Conservation (phyloP, 2,888 invertebrate genomes). For the Drosophila infuscata region DNA sequence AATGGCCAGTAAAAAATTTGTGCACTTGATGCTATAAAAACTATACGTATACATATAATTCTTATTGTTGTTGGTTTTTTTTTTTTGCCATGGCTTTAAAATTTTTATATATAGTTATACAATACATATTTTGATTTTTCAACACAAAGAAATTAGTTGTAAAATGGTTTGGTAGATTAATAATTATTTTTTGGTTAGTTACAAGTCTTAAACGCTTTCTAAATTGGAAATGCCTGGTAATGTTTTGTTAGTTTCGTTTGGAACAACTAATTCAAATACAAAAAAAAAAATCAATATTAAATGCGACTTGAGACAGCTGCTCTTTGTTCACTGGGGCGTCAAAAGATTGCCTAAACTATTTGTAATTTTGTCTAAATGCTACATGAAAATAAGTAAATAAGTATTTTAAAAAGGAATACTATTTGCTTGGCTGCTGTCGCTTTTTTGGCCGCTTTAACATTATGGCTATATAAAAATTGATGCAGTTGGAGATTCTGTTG, state of each 20-base stretch:
- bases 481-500: conserved; percentile 57
- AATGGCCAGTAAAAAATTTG: conserved; percentile 41
- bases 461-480: conserved; percentile 62
- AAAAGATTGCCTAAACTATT: conserved; percentile 52
- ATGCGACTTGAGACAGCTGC: conserved; percentile 55
- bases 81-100: conserved; percentile 32
- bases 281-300: conserved; percentile 12
- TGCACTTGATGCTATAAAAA: conserved; percentile 37
- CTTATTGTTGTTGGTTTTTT: conserved; percentile 10
- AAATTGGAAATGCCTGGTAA: conserved; percentile 66
- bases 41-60: conserved; percentile 24
- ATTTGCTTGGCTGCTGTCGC: conserved; percentile 53
- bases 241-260: conserved; percentile 59
- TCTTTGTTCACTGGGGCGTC: conserved; percentile 72
- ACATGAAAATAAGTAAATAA: conserved; percentile 49
- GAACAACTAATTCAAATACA: conserved; percentile 9
- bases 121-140: conserved; percentile 44
- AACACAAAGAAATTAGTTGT: conserved; percentile 39
- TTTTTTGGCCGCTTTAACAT: conserved; percentile 51
- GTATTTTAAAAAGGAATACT: conserved; percentile 63
- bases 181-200: conserved; percentile 81
- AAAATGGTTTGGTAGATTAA: conserved; percentile 55
- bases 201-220: conserved; percentile 78
- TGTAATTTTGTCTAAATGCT: conserved; percentile 66
- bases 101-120: conserved; percentile 33